Evolutionary conservation across 2,888 invertebrate genomes (phyloP).

Genomic region (Pyrochroa serraticornis): DNA sequence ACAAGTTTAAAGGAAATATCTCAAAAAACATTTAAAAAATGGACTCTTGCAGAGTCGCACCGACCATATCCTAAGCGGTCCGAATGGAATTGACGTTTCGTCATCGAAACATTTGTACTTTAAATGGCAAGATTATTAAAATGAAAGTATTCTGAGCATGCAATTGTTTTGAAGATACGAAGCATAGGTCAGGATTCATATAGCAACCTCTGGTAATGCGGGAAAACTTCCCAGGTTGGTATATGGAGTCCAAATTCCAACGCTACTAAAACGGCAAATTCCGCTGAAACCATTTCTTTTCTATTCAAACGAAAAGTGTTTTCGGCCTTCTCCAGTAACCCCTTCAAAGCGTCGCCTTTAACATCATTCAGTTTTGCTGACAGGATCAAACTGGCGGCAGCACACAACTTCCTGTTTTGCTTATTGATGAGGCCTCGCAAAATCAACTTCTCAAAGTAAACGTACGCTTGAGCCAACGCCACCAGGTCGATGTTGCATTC

Average conservation of each 20-base stretch:
- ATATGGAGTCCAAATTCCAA: constrained; percentile 93
- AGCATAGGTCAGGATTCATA: constrained; percentile 81
- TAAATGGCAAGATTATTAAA: constrained; percentile 27
- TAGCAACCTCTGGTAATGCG: constrained; percentile 92
- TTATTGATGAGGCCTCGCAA: constrained; percentile 91
- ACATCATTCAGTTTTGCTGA: constrained; percentile 97
- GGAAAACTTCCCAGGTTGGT: constrained; percentile 89
- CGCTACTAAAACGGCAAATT: constrained; percentile 93
- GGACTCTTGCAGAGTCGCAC: too few species aligned
- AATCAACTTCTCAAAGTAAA: constrained; percentile 97
- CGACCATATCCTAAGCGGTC: neutral
- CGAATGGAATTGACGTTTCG: too few species aligned
- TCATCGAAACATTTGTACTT: constrained; percentile 9
- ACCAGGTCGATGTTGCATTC: constrained; percentile 85
- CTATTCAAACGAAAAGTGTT: constrained; percentile 87
- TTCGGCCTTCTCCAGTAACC: constrained; percentile 92
- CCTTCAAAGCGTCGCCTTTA: constrained; percentile 85
- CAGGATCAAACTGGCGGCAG: constrained; percentile 91
- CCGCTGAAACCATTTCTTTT: constrained; percentile 87
- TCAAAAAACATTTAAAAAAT: too few species aligned
- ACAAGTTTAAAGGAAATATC: too few species aligned
- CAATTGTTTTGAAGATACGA: constrained; percentile 1
- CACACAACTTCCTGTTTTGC: constrained; percentile 92
- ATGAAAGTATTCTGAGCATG: constrained; percentile 19
- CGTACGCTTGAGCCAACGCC: constrained; percentile 94